These are phyloP conservation scores for Acrobasis consociella DNA, from an alignment of 2,888 invertebrate genomes.

Conservation along the genomic window DNA sequence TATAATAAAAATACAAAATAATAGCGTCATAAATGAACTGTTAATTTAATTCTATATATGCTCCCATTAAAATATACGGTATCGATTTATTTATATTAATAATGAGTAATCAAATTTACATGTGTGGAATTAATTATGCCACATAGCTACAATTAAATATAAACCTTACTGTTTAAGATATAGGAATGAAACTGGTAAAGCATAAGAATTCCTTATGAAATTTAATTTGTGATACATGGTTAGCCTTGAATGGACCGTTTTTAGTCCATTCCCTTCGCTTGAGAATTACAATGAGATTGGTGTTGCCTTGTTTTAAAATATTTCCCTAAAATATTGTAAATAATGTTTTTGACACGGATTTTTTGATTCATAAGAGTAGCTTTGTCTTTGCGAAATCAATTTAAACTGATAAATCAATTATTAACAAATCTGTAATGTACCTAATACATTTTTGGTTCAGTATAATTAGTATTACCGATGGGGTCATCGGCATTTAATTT, in stretches of 20 bases:
- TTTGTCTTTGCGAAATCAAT: too few relatives aligned
- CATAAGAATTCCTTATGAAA: slow-evolving; percentile 29
- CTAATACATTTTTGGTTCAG: too few relatives aligned
- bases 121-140: not conserved
- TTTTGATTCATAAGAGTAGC: too few relatives aligned
- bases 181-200: not conserved
- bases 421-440: too few relatives aligned
- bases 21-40: too few relatives aligned
- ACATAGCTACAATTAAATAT: not conserved
- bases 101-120: not conserved
- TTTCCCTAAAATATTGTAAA: slow-evolving; percentile 20
- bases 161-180: not conserved
- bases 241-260: slow-evolving; percentile 51
- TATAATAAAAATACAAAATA: too few relatives aligned
- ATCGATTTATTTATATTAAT: not conserved
- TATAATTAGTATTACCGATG: too few relatives aligned
- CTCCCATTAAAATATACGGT: not conserved
- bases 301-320: slow-evolving; percentile 39
- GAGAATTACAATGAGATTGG: slow-evolving; percentile 45
- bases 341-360: not conserved
- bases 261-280: slow-evolving; percentile 43
- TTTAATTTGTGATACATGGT: slow-evolving; percentile 41
- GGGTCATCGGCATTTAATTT: too few relatives aligned
- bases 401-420: too few relatives aligned
- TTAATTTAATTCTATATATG: not conserved